Conservation (phyloP, 2,797 vertebrate genomes). For the Austrolebias charrua region DNA sequence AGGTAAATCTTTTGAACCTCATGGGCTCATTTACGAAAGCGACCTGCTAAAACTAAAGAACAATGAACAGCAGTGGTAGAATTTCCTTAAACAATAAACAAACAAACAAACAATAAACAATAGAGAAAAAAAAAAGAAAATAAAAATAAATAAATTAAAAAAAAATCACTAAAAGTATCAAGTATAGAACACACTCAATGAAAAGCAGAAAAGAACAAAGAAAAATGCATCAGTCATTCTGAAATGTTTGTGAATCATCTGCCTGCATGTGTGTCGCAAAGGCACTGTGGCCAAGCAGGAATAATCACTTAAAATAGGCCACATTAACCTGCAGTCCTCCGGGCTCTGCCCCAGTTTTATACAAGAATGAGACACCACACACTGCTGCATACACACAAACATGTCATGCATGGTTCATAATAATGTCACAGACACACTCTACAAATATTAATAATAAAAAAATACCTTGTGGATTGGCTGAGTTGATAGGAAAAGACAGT, state of each 20-base stretch:
- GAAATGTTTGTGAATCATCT: constrained; percentile 28
- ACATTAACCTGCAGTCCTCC: constrained; percentile 78
- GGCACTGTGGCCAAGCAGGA: constrained; percentile 66
- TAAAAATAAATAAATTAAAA: no score
- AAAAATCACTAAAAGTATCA: no score
- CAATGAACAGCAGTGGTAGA: no score
- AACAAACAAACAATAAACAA: no score
- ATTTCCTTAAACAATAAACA: no score
- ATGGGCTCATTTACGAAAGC: no score
- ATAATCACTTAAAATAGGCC: constrained; percentile 75
- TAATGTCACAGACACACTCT: constrained; percentile 22
- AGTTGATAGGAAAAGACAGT: not conserved
- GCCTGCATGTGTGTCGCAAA: constrained; percentile 40
- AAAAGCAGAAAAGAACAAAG: not conserved
- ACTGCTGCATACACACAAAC: constrained; percentile 43
- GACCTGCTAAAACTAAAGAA: no score
- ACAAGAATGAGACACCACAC: constrained; percentile 49
- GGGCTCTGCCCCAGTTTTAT: constrained; percentile 74
- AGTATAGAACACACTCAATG: not conserved
- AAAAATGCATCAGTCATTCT: not conserved
- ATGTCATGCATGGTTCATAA: constrained; percentile 22
- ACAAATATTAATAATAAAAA: not conserved
- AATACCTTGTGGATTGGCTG: not conserved
- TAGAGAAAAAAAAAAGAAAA: no score
- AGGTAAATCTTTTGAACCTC: no score